Base-by-base conservation (phyloP, 2,888 invertebrate species). In the Nomada fabriciana region DNA sequence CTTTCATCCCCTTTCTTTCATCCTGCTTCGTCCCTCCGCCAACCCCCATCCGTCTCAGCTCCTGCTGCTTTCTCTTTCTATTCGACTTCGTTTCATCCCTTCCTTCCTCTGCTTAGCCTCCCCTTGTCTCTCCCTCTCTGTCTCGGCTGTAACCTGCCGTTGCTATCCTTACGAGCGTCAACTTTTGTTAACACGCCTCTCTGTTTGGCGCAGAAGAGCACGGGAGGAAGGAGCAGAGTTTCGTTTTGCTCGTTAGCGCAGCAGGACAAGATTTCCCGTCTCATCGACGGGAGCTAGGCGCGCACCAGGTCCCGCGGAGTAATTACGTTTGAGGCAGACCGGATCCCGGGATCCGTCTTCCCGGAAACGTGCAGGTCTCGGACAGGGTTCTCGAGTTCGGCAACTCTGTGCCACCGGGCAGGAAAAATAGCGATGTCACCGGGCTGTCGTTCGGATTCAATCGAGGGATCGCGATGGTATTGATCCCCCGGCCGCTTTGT, bases 261-360 rank as follows among this genome's bases (percentile, higher is more conserved):
- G 42, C 42, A 2, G 68, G 68, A 69, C 57, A 69, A 69, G 55
- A 69, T 69, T 69, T 69, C 55, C 55, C n/a, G n/a, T n/a, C 55
- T 69, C 55, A 11, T 0, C 55, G 23, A 43, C 18, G 68, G 7
- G 36, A 25, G 68, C 42, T 42, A 57, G 55, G 55, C 42, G 55
- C 5, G 53, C 47, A 47, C 50, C 0, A 47, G 47, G 50, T 18
- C 18, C 63, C 23, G 63, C 3, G 50, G 67, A 75, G 83, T 83
- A 84, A 85, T 85, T 84, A 85, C 85, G 82, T 82, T 78, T 78
- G 75, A 84, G 84, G 72, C 71, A 55, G 59, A 25, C 0, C 42
- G 36, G 75, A 47, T 15, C 47, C 47, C 0, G 47, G 47, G 47
- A 47, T 47, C 15, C 47, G 15, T 47, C 47, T 43, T 43, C 47